These are phyloP conservation scores for Smittia aterrima DNA, from an alignment of 2,888 invertebrate species.

Conservation along the genomic window DNA sequence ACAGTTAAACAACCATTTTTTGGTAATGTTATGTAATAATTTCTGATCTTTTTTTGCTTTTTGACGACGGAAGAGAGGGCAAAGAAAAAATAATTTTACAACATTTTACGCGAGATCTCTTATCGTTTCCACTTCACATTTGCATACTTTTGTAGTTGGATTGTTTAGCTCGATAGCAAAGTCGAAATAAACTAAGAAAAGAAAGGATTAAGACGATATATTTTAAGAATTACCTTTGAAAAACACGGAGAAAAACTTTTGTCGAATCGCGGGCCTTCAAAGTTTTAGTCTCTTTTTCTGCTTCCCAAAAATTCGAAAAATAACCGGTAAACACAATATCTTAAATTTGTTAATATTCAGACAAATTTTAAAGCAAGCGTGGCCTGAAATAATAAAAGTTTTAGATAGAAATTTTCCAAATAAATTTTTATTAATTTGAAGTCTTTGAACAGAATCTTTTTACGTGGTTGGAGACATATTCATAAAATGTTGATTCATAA, in stretches of 20 bases:
- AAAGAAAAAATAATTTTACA: constrained; percentile 4
- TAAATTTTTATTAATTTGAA: too few species aligned
- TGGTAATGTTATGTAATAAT: constrained; percentile 27
- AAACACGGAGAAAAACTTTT: background rate
- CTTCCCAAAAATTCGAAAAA: background rate
- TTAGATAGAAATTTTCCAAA: too few species aligned
- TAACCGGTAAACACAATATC: background rate
- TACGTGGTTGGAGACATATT: too few species aligned
- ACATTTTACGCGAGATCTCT: constrained; percentile 20
- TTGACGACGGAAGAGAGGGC: background rate
- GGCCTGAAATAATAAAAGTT: too few species aligned
- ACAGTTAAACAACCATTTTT: background rate
- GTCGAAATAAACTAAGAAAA: constrained; percentile 22
- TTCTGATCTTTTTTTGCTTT: background rate
- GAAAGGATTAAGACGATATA: constrained; percentile 23
- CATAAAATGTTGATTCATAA: too few species aligned
- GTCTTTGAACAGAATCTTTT: too few species aligned
- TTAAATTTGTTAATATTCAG: too few species aligned
- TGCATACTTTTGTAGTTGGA: constrained; percentile 16
- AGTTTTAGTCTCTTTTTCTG: background rate
- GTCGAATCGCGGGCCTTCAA: background rate
- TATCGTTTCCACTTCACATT: constrained; percentile 22
- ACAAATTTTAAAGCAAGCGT: too few species aligned
- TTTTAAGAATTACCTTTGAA: constrained; percentile 18
- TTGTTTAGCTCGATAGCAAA: background rate